Base-by-base conservation (phyloP, 2,888 invertebrate genomes). In the Podotricha telesiphe region DNA sequence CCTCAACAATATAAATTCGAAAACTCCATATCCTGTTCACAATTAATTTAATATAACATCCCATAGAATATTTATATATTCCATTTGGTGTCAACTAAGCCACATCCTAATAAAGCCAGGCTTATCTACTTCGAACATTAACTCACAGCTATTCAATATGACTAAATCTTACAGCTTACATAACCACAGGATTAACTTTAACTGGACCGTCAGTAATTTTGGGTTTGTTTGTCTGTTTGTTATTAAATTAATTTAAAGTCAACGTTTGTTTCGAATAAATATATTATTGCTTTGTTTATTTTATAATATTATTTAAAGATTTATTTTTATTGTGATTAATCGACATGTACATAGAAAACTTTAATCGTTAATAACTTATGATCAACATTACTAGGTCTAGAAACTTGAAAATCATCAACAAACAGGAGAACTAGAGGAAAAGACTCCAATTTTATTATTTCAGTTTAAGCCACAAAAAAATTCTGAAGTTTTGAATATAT, bases 121-220 rank as follows among this genome's bases (percentile, higher is more conserved):
- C 72, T 73, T 75, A 73, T 73, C 72, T 71, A 66, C 70, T 74
- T 74, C 69, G 69, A 75, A 71, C 71, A 72, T 72, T 74, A 74
- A 73, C 74, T 75, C 73, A 53, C 63, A 63, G 72, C 68, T 73
- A 72, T 72, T 71, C 71, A 68, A 72, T 73, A 75, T 68, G 67
- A 70, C 69, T 69, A 72, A 73, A 67, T 70, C 70, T 70, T 70
- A 69, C 64, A 51, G 65, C 72, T 67, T 69, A 72, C 67, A 63
- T 50, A 70, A 74, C 73, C 74, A 45, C 73, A 51, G 62, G 69
- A 73, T 73, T 74, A 74, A 64, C 66, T 63, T 73, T 73, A 62
- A 70, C 67, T 67, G 62, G 68, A 68, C 62, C 50, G 51, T 51
- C 58, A 63, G 65, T 68, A 68, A 70, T 59, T 63, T 42, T 58